These are phyloP conservation scores for Anser cygnoides DNA, from an alignment of 2,113 vertebrate species.

Conservation along the genomic window DNA sequence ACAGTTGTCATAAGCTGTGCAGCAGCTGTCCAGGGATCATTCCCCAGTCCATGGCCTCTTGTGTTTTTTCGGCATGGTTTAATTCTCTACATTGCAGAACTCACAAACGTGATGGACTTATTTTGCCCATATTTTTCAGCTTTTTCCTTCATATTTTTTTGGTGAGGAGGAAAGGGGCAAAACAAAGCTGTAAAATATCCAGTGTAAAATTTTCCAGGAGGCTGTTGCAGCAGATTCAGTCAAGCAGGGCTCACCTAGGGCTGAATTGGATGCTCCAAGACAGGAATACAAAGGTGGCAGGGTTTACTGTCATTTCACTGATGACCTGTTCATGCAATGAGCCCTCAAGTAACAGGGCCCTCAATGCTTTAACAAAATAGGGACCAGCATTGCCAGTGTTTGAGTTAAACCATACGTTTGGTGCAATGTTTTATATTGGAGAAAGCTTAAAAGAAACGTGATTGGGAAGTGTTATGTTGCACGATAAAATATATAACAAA, in stretches of 20 bases:
- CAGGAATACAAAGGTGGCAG: neutral
- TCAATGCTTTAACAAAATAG: neutral
- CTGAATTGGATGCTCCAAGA: neutral
- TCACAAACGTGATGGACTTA: neutral
- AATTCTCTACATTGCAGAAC: neutral
- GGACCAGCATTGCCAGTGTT: neutral
- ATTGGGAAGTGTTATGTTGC: neutral
- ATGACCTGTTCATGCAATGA: neutral
- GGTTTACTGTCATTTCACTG: neutral
- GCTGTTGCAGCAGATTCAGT: neutral
- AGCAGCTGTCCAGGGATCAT: neutral
- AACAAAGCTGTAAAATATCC: neutral
- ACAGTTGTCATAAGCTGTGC: neutral
- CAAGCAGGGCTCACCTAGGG: neutral
- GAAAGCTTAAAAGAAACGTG: neutral
- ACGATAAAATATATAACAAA: neutral
- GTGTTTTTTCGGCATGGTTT: neutral
- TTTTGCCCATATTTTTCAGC: neutral
- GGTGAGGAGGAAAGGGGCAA: neutral
- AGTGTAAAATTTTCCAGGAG: neutral
- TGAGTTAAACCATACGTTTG: neutral
- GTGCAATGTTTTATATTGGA: neutral
- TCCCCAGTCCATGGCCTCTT: neutral
- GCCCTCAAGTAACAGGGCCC: neutral
- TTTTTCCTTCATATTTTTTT: neutral